Evolutionary conservation across 2,797 vertebrate genomes (phyloP), one percentile per base, ranked within the genome.

Genomic region (Neoniphon sammara): DNA sequence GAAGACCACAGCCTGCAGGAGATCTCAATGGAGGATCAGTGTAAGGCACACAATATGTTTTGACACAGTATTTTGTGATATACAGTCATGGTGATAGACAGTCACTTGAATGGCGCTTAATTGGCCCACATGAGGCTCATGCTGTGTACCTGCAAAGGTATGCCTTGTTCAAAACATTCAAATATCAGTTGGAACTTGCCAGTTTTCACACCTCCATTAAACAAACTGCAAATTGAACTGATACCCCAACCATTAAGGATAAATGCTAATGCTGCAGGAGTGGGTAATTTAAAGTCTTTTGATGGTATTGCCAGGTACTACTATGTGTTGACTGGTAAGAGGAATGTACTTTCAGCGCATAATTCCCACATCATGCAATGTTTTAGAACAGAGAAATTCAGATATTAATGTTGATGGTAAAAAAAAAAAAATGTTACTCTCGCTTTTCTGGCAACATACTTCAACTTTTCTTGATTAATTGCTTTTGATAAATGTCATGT

Each of bases 1-100:
- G 75, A 92, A 82, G 84, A 88, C 69, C 86, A 59, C 80, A 84
- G 76, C 85, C 91, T 88, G 76, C 92, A 91, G 85, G 82, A 91
- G 73, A 89, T 90, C 78, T 91, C 93, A n/a, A 91, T 91, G 89
- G 93, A 94, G 73, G 90, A 94, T 78, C 90, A 91, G 83, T 93
- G 94, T 95, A 93, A 94, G 94, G 75, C 67, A 1, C 49, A n/a
- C 27, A 1, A 21, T 57, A 49, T 66, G 46, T 60, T 74, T 57
- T 58, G 20, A 62, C 60, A 21, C n/a, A 60, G 47, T 44, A 34
- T 55, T 60, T 23, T 59, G 21, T 77, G 21, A 21, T 23, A 56
- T 56, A 49, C 34, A 59, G 49, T 15, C 36, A 25, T 57, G 34
- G 47, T 25, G 62, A 42, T n/a, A 10, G 62, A 31, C 18, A 12